phyloP scores from a whole-genome alignment of 2,888 invertebrate genomes.

The Agrotis clavis region DNA sequence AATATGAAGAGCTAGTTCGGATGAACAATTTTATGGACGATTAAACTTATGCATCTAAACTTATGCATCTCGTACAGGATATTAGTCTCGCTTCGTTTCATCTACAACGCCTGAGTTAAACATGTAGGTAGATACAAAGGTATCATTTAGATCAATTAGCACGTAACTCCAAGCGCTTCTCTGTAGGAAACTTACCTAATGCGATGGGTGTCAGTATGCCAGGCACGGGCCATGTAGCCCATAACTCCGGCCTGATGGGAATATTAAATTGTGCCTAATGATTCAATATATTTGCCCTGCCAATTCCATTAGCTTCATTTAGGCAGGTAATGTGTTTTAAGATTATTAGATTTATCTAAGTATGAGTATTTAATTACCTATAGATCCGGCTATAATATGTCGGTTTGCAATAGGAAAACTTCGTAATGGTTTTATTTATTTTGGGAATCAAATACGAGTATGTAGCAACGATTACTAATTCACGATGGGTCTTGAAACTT shows the following conservation, averaged over 20 bases:
- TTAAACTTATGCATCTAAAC: conserved; percentile 10
- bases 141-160: conserved; percentile 27
- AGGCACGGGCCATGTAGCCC: conserved; percentile 3
- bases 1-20: not conserved
- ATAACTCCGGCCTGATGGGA: conserved; percentile 19
- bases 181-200: conserved; percentile 19
- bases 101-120: not conserved
- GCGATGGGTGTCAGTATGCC: conserved; percentile 16
- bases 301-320: conserved; percentile 18
- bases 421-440: not conserved
- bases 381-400: not conserved
- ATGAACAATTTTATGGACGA: conserved; percentile 14
- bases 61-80: conserved; percentile 18
- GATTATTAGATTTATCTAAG: not conserved
- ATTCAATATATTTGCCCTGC: conserved; percentile 26
- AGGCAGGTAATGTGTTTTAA: conserved; percentile 6
- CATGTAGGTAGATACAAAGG: conserved; percentile 1
- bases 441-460: not conserved
- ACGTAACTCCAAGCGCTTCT: conserved; percentile 7
- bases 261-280: conserved; percentile 38
- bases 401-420: not conserved
- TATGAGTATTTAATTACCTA: not conserved
- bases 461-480: not conserved
- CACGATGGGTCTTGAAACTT: not conserved
- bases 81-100: conserved; percentile 4